These are phyloP conservation scores for Epinephelus cyanopodus DNA, from an alignment of 2,113 vertebrate species.

Conservation along the genomic window DNA sequence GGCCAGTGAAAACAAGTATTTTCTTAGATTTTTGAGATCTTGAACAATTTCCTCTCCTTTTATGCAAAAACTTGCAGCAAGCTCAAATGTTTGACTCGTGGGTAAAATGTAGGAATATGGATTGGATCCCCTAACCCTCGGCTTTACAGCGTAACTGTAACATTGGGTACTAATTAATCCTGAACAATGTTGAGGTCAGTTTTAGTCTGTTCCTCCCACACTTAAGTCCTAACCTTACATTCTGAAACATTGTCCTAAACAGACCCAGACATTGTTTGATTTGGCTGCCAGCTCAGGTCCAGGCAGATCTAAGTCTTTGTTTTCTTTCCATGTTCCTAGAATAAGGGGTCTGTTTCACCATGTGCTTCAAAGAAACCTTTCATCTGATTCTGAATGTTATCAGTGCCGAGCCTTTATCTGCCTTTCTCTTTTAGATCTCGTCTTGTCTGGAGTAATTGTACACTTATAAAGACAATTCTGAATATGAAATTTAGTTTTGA, in stretches of 20 bases:
- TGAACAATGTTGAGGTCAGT: background rate
- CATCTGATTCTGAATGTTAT: conserved; percentile 40
- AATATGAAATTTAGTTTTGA: background rate
- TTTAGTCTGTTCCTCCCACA: background rate
- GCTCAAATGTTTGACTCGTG: background rate
- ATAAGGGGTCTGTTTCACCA: conserved; percentile 34
- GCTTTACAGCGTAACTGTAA: background rate
- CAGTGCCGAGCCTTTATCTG: conserved; percentile 16
- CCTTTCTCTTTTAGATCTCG: background rate
- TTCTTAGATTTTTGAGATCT: background rate
- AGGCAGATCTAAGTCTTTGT: conserved; percentile 53
- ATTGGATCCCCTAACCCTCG: background rate
- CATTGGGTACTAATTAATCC: background rate
- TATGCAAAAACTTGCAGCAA: background rate
- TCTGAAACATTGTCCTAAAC: conserved; percentile 46
- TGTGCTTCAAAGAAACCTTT: conserved; percentile 59
- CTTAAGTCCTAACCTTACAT: conserved; percentile 12
- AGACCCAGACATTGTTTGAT: conserved; percentile 68
- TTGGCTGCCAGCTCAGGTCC: conserved; percentile 60
- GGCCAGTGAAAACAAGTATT: too few relatives aligned
- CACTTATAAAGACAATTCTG: background rate
- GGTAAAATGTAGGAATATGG: background rate
- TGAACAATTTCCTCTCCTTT: background rate
- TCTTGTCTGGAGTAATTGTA: background rate
- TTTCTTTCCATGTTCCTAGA: conserved; percentile 40